These are phyloP conservation scores for Cinclus cinclus DNA, from an alignment of 2,113 vertebrate genomes.

Conservation along the genomic window DNA sequence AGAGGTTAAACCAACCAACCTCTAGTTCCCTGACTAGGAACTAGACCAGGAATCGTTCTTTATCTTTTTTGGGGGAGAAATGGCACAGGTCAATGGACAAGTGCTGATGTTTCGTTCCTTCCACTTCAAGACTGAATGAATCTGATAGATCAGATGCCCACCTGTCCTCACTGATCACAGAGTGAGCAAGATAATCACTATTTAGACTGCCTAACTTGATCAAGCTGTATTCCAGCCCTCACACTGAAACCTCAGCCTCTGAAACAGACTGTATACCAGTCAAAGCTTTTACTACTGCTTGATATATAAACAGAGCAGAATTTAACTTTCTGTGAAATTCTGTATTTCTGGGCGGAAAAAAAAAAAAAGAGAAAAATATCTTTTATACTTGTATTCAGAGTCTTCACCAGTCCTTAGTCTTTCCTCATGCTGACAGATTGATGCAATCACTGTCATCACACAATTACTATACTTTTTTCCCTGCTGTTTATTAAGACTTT, in stretches of 20 bases:
- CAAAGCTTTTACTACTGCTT: neutral
- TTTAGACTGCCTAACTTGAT: neutral
- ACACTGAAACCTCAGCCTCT: neutral
- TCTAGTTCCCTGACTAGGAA: neutral
- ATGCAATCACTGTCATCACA: neutral
- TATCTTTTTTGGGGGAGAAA: neutral
- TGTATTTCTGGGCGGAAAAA: accelerated
- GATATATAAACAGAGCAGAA: neutral
- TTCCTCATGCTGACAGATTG: accelerated
- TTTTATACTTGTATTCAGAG: neutral
- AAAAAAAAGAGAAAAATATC: neutral
- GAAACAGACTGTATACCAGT: neutral
- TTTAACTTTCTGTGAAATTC: neutral
- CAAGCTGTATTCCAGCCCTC: neutral
- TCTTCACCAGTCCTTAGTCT: neutral
- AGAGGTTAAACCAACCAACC: accelerated
- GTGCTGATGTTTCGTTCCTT: neutral
- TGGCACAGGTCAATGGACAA: neutral
- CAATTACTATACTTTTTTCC: neutral
- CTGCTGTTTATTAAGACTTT: neutral
- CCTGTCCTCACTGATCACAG: neutral
- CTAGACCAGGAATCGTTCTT: neutral
- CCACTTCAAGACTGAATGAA: neutral
- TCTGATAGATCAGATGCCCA: neutral
- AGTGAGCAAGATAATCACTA: neutral